Conservation (phyloP, 2,113 vertebrate genomes). For the Ovis canadensis region DNA sequence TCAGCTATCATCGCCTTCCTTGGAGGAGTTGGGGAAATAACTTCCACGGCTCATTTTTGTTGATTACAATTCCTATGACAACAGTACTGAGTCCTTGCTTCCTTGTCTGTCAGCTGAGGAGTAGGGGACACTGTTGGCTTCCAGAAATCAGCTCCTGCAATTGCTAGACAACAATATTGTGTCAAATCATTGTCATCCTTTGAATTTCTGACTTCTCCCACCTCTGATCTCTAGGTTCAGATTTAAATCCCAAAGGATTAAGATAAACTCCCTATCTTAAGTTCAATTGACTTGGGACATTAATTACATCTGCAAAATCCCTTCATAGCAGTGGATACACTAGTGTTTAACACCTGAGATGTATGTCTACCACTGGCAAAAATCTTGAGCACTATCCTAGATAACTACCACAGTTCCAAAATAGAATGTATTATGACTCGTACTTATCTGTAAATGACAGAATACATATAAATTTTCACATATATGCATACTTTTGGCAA, state of each 20-base stretch:
- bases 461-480: neutral
- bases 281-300: neutral
- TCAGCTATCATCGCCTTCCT: neutral
- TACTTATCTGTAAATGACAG: neutral
- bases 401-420: neutral
- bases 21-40: neutral
- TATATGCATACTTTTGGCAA: neutral
- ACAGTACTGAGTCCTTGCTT: neutral
- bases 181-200: neutral
- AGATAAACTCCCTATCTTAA: neutral
- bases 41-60: neutral
- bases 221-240: neutral
- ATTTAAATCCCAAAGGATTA: neutral
- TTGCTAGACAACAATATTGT: neutral
- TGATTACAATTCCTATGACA: neutral
- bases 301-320: neutral
- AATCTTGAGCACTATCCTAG: neutral
- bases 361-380: neutral
- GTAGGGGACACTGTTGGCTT: neutral
- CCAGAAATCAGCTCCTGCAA: neutral
- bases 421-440: neutral
- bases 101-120: neutral
- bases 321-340: neutral
- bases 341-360: neutral
- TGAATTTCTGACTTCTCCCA: neutral